Evolutionary conservation across 2,797 vertebrate species (phyloP), one percentile per base, ranked within the genome.

Genomic region (Ceyx erithaca): DNA sequence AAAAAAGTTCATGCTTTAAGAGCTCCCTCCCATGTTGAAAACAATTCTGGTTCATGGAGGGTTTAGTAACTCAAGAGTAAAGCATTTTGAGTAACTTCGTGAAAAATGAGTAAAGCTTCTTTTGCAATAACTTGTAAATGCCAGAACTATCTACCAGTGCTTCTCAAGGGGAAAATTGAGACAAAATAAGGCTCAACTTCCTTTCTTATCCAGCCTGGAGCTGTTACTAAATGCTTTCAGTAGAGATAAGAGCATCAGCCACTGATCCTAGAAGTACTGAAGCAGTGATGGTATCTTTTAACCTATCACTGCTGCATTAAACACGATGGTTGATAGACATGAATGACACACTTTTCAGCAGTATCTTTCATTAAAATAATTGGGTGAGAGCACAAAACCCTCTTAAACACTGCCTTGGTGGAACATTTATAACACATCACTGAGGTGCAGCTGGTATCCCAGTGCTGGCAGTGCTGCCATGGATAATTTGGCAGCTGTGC

Each of bases 241-340:
- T 2, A 46, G 59, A 52, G 67, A 54, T 48, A 69, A 31, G 6
- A 46, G 57, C 57, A 40, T 31, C 49, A 88, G 76, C n/a, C 63
- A 21, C 37, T 22, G 57, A 25, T 14, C 26, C 6, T 1, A 16
- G 33, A 57, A 4, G 31, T 12, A 10, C 51, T 40, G 62, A 68
- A 83, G 72, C 76, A 85, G 30, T 12, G 62, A 20, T 46, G 73
- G 26, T 30, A 30, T 37, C 80, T 49, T 13, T 13, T 41, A 46
- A 61, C 31, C 31, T 23, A 33, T 31, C 55, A 14, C 30, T 70
- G 46, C 30, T 4, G 7, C 30, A n/a, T 22, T n/a, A 43, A 59
- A 77, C 33, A 54, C 1, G 6, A 14, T 33, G 63, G 28, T 25
- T 3, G 5, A 7, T 1, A 11, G 52, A 4, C 12, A 55, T 0